Evolutionary conservation across 2,888 invertebrate genomes (phyloP), one percentile per base, ranked within the genome.

Genomic region (Rhagonycha lutea): DNA sequence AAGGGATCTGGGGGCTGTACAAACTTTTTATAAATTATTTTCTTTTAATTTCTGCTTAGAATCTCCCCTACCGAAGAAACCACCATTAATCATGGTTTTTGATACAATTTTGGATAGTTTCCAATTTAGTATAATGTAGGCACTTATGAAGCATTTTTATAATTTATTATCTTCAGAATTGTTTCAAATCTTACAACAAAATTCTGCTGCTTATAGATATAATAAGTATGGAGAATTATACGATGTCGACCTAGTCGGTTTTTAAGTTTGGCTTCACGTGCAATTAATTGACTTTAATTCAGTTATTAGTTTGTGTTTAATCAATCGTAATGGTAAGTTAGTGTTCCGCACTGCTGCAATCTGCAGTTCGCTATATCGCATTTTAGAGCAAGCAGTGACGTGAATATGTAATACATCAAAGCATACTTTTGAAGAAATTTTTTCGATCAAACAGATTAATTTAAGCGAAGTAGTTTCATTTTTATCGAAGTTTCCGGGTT

Each of bases 271-370:
- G n/a, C 47, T 47, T n/a, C 47, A 47, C 47, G 47, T 47, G 47
- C 47, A 47, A 47, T 47, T 47, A 47, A 47, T 47, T 47, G 47
- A 47, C 47, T 47, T 47, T n/a, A 47, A 47, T n/a, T 47, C 8
- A 26, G 47, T n/a, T 26, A 26, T 65, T 65, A 65, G 63, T 65
- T 65, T 65, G n/a, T 11, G 63, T 65, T 65, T 65, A 65, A 24
- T 23, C 63, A 65, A 65, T 65, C 63, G 63, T 24, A 65, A 65
- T 65, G 63, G 23, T 8, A n/a, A 14, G 18, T 65, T 65, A 24
- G 24, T 65, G 63, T 65, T 65, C 63, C 63, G 63, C 63, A 65
- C 63, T 65, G 63, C 63, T 65, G 63, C 63, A 65, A 24, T 7
- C 63, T 65, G 63, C 63, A 65, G 63, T 65, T 65, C 63, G 26